Conservation (phyloP, 2,113 vertebrate genomes). For the Urocynchramus pylzowi region DNA sequence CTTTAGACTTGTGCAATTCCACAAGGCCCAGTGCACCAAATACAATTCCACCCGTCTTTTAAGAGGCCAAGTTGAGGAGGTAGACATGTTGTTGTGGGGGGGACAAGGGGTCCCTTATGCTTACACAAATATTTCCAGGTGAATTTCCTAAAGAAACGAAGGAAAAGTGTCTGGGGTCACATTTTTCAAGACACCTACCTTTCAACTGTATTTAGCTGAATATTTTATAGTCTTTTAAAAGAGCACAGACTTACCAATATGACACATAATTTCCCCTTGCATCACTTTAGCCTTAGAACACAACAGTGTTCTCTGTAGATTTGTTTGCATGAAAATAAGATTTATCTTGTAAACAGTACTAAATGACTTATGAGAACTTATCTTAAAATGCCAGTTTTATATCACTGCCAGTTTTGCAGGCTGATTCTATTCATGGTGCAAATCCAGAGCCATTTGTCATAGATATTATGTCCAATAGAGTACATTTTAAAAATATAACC, state of each 20-base stretch:
- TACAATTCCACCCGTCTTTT: constrained; percentile 53
- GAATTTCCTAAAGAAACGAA: constrained; percentile 48
- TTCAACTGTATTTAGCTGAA: constrained; percentile 50
- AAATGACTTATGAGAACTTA: constrained; percentile 52
- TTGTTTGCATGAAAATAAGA: constrained; percentile 27
- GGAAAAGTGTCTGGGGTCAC: background rate
- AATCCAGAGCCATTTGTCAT: constrained; percentile 40
- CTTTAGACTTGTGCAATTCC: constrained; percentile 73
- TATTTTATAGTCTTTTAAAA: constrained; percentile 56
- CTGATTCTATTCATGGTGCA: constrained; percentile 43
- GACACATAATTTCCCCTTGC: constrained; percentile 4
- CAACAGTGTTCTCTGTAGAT: background rate
- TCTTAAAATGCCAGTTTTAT: constrained; percentile 43
- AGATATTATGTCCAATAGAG: background rate
- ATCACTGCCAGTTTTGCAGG: background rate
- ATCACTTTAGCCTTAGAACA: constrained; percentile 15
- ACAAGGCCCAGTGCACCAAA: constrained; percentile 65
- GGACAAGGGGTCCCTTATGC: background rate
- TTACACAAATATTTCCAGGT: constrained; percentile 55
- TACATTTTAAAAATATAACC: background rate
- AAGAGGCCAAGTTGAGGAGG: constrained; percentile 50
- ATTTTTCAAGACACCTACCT: constrained; percentile 45
- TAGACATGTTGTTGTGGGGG: background rate
- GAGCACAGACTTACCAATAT: constrained; percentile 40
- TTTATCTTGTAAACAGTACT: constrained; percentile 32